Conservation (phyloP, 2,888 invertebrate species). For the Mythimna loreyi region DNA sequence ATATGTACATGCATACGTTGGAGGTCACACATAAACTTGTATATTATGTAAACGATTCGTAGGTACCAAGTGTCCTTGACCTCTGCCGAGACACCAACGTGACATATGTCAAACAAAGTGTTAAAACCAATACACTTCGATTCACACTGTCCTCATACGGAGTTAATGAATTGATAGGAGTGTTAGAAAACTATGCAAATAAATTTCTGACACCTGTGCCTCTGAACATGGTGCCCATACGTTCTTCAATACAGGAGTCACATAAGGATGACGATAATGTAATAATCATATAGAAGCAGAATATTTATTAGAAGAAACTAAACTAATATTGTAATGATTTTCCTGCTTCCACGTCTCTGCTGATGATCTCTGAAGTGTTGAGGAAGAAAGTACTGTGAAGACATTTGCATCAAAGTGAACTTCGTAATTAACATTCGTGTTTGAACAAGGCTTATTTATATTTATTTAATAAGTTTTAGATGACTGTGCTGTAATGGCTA, state of each 20-base stretch:
- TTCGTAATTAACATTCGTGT: no score
- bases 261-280: slow-evolving; percentile 38
- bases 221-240: slow-evolving; percentile 40
- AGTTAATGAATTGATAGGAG: slow-evolving; percentile 57
- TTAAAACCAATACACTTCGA: slow-evolving; percentile 78
- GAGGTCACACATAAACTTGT: slow-evolving; percentile 53
- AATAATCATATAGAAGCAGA: slow-evolving; percentile 24
- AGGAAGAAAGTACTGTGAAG: background rate
- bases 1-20: slow-evolving; percentile 50
- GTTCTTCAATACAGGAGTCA: slow-evolving; percentile 34
- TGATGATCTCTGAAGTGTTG: no score
- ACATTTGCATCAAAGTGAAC: no score
- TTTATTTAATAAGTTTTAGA: no score
- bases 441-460: no score
- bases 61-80: slow-evolving; percentile 72
- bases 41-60: slow-evolving; percentile 59
- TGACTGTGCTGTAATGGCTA: no score
- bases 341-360: background rate
- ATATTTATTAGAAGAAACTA: slow-evolving; percentile 22
- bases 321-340: slow-evolving; percentile 1
- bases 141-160: slow-evolving; percentile 71
- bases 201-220: slow-evolving; percentile 53
- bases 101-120: slow-evolving; percentile 77
- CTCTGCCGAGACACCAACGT: slow-evolving; percentile 74
- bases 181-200: slow-evolving; percentile 62